Conservation (phyloP, 2,888 invertebrate genomes). For the Drosophila neutralis region DNA sequence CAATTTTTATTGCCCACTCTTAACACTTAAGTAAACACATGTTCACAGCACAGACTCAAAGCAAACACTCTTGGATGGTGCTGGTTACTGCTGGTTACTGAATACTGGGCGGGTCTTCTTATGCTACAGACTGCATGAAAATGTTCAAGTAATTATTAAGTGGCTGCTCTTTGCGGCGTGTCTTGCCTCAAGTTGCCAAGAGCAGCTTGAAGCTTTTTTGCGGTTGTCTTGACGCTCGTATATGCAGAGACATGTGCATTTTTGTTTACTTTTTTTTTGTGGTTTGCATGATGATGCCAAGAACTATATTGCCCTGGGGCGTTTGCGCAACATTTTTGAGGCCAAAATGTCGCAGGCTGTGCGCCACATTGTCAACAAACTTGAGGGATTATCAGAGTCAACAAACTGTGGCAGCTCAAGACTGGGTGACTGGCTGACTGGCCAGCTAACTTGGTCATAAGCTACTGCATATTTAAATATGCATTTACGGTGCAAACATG, state of each 20-base stretch:
- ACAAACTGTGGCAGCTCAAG: slow-evolving; percentile 64
- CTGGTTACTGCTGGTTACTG: neutral
- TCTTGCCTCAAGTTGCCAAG: slow-evolving; percentile 43
- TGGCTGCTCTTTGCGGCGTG: slow-evolving; percentile 71
- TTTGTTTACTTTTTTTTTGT: slow-evolving; percentile 27
- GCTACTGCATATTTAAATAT: slow-evolving; percentile 63
- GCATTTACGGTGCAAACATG: slow-evolving; percentile 63
- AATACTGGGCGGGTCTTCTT: slow-evolving; percentile 14
- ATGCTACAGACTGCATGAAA: slow-evolving; percentile 61
- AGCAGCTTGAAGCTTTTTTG: slow-evolving; percentile 37
- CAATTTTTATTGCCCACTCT: slow-evolving; percentile 48
- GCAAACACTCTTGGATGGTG: slow-evolving; percentile 34
- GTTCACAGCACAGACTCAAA: slow-evolving; percentile 54
- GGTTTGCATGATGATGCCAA: slow-evolving; percentile 29
- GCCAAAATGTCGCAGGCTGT: slow-evolving; percentile 54
- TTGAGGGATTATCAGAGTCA: slow-evolving; percentile 82
- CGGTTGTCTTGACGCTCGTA: slow-evolving; percentile 33
- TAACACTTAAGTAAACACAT: slow-evolving; percentile 72
- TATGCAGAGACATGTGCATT: slow-evolving; percentile 37
- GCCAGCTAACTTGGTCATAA: slow-evolving; percentile 43
- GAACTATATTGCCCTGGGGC: slow-evolving; percentile 45
- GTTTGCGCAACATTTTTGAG: slow-evolving; percentile 67
- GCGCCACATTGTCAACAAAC: slow-evolving; percentile 77
- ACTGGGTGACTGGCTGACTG: slow-evolving; percentile 11
- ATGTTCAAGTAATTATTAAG: slow-evolving; percentile 80